Conservation (phyloP, 1,140 invertebrate species). For the Pogonomyrmex californicus region DNA sequence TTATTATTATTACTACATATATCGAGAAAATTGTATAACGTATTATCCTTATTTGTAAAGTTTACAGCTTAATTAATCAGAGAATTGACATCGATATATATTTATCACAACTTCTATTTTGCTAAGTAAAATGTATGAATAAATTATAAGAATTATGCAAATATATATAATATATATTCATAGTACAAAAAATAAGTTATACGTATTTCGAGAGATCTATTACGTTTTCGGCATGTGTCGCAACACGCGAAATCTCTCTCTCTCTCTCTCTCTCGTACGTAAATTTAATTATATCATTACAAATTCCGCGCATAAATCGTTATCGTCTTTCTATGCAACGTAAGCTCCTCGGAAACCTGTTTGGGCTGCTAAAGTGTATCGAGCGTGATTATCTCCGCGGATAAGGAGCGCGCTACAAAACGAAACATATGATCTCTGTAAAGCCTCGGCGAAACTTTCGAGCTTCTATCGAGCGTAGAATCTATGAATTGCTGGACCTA, state of each 20-base stretch:
- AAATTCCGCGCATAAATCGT: constrained; percentile 43
- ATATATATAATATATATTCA: background rate
- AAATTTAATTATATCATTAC: constrained; percentile 57
- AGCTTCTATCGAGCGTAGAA: constrained; percentile 70
- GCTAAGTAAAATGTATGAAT: background rate
- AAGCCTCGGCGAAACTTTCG: constrained; percentile 66
- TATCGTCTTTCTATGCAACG: constrained; percentile 23
- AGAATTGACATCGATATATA: background rate
- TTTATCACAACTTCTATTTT: background rate
- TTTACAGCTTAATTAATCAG: constrained; percentile 6
- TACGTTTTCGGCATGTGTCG: constrained; percentile 7
- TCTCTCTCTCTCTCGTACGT: background rate
- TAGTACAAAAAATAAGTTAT: background rate
- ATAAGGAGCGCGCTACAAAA: constrained; percentile 50
- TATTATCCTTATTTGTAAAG: background rate
- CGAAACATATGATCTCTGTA: constrained; percentile 62
- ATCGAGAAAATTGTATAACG: constrained; percentile 5
- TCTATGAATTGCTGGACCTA: constrained; percentile 72
- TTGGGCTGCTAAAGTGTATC: constrained; percentile 43
- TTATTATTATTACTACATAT: constrained; percentile 10
- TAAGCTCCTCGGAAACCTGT: constrained; percentile 31
- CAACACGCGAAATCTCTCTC: background rate
- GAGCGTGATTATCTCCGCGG: constrained; percentile 52
- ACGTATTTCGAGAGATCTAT: background rate
- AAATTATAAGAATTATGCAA: background rate